Conservation (phyloP, 2,113 vertebrate species). For the Gallinago media region DNA sequence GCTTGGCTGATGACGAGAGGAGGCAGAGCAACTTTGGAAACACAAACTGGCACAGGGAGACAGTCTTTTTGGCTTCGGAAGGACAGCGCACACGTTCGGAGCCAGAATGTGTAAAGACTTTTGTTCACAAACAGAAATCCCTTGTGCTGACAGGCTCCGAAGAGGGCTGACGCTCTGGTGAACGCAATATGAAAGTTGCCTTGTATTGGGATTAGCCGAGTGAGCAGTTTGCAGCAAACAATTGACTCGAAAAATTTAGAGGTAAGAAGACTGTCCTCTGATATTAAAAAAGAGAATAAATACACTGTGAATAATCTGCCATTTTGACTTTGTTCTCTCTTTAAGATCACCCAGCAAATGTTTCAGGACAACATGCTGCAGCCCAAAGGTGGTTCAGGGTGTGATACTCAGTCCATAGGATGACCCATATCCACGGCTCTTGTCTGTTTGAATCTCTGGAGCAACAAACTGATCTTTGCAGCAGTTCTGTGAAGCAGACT, state of each 20-base stretch:
- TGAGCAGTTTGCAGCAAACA: neutral
- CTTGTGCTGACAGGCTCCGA: constrained; percentile 63
- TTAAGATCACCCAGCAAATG: neutral
- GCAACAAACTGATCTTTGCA: neutral
- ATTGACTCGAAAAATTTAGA: neutral
- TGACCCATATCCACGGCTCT: fast-evolving
- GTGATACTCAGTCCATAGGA: neutral
- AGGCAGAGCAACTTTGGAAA: constrained; percentile 64
- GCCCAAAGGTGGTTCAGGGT: neutral
- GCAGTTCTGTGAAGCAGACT: neutral
- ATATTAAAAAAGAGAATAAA: neutral
- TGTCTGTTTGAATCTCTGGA: neutral
- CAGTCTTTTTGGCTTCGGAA: constrained; percentile 50
- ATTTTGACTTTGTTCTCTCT: neutral
- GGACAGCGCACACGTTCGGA: constrained; percentile 36
- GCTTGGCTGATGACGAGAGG: constrained; percentile 56
- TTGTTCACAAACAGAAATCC: constrained; percentile 72
- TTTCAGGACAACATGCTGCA: neutral
- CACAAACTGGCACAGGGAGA: constrained; percentile 47
- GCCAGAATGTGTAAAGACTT: constrained; percentile 71
- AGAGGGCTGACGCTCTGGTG: constrained; percentile 45
- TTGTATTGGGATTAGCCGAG: neutral
- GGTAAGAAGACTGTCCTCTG: neutral
- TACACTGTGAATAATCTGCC: neutral
- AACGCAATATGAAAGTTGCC: constrained; percentile 54